Percentiles rank a stretch among this genome's conserved stretches.
Evolutionary conservation across 2,888 invertebrate species (phyloP).

Genomic region (Campoletis raptor): DNA sequence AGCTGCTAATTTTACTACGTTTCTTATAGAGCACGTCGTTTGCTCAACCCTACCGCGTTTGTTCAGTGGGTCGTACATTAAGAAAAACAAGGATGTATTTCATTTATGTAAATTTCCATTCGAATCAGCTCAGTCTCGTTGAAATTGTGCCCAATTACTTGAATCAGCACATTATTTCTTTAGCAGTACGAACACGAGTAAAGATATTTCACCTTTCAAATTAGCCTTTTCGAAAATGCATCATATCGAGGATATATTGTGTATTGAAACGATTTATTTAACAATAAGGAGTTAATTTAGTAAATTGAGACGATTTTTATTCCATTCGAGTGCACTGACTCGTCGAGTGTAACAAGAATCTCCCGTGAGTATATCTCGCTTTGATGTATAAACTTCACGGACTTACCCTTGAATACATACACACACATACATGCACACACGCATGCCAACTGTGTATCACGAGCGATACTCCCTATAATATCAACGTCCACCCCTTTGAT

Average conservation of each 20-base stretch:
- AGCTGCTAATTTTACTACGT: slow-evolving; percentile 41
- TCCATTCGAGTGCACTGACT: slow-evolving; percentile 11
- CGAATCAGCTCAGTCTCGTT: slow-evolving; percentile 6
- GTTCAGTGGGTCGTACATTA: slow-evolving; percentile 25
- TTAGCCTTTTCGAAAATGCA: neutral
- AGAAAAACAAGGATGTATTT: slow-evolving; percentile 22
- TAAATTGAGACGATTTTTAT: slow-evolving; percentile 10
- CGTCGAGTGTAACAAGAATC: neutral
- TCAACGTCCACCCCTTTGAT: slow-evolving; percentile 50
- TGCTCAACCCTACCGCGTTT: slow-evolving; percentile 10
- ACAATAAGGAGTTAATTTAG: neutral
- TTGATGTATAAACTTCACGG: slow-evolving; percentile 26
- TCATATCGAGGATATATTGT: neutral
- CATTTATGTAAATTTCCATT: slow-evolving; percentile 21
- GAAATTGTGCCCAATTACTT: slow-evolving; percentile 6
- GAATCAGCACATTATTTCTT: neutral
- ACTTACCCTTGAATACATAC: slow-evolving; percentile 2
- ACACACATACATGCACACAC: neutral
- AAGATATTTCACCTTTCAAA: neutral
- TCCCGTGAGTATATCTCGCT: neutral
- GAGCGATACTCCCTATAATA: slow-evolving; percentile 35
- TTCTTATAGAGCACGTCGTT: slow-evolving; percentile 44
- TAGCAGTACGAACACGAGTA: neutral
- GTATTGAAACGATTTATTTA: neutral
- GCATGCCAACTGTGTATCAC: slow-evolving; percentile 4